Evolutionary conservation across 2,888 invertebrate species (phyloP).

Genomic region (Allacma fusca): DNA sequence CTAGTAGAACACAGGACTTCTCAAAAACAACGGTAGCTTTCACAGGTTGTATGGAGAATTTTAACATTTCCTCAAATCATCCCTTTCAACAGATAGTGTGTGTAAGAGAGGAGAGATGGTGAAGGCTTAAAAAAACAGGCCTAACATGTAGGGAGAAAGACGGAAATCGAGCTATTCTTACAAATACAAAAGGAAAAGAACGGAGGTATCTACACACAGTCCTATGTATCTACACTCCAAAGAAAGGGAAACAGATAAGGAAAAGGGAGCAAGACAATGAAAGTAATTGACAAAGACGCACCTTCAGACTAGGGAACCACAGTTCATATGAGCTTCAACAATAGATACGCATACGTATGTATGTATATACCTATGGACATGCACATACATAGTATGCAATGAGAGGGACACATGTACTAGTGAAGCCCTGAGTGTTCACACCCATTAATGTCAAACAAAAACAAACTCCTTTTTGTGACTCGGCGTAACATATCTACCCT

Average conservation of each 20-base stretch:
- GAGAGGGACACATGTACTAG: too few relatives aligned
- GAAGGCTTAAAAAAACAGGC: not conserved
- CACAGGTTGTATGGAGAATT: conserved; percentile 3
- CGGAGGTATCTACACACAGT: too few relatives aligned
- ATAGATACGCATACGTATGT: not conserved
- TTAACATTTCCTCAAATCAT: not conserved
- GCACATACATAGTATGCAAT: too few relatives aligned
- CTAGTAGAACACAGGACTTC: too few relatives aligned
- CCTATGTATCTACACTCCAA: too few relatives aligned
- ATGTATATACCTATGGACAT: too few relatives aligned
- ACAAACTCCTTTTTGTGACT: not conserved
- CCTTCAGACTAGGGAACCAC: not conserved
- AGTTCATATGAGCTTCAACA: not conserved
- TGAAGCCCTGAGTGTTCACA: too few relatives aligned
- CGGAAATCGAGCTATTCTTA: not conserved
- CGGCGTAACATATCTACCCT: too few relatives aligned
- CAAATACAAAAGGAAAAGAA: not conserved
- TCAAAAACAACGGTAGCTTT: not conserved
- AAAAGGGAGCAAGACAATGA: not conserved
- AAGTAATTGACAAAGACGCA: conserved; percentile 6
- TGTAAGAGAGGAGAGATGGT: not conserved
- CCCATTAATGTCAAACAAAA: not conserved
- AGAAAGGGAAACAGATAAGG: not conserved
- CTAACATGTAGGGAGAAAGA: not conserved
- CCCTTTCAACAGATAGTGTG: not conserved